phyloP scores from a whole-genome alignment of 2,797 vertebrate genomes.

The Coregonus suidteri region DNA sequence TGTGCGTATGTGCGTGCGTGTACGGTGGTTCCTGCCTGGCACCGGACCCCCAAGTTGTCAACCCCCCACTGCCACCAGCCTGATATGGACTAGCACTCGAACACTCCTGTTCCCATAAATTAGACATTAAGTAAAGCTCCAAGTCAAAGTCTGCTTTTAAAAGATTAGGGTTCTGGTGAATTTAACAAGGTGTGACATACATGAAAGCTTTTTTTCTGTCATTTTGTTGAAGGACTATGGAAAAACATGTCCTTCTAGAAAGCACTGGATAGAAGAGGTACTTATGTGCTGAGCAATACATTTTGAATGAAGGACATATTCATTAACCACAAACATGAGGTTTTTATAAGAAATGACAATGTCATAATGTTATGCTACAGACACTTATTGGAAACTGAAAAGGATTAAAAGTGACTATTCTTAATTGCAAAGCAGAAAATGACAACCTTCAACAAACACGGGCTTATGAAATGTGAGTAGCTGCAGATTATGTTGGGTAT shows the following conservation, averaged over 20 bases:
- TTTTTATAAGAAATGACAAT: not conserved
- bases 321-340: not conserved
- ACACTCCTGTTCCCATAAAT: constrained; percentile 65
- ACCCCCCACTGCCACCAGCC: not conserved
- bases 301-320: not conserved
- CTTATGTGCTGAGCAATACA: constrained; percentile 4
- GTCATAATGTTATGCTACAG: not conserved
- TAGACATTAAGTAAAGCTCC: constrained; percentile 58
- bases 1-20: constrained; percentile 19
- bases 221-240: constrained; percentile 28
- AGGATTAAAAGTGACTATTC: not conserved
- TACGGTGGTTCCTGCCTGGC: constrained; percentile 18
- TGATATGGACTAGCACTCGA: constrained; percentile 49
- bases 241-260: constrained; percentile 51
- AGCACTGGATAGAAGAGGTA: constrained; percentile 30
- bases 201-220: constrained; percentile 51
- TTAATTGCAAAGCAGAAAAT: not conserved
- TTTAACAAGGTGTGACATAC: constrained; percentile 69
- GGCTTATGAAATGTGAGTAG: too few relatives aligned
- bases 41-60: too few relatives aligned
- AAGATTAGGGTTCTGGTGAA: constrained; percentile 53
- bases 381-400: not conserved
- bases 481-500: too few relatives aligned
- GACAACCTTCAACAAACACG: not conserved
- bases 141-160: constrained; percentile 59